Percentiles rank a stretch among this genome's conserved stretches.
Evolutionary conservation across 1,140 invertebrate species (phyloP).

Genomic region (Pissodes strobi): DNA sequence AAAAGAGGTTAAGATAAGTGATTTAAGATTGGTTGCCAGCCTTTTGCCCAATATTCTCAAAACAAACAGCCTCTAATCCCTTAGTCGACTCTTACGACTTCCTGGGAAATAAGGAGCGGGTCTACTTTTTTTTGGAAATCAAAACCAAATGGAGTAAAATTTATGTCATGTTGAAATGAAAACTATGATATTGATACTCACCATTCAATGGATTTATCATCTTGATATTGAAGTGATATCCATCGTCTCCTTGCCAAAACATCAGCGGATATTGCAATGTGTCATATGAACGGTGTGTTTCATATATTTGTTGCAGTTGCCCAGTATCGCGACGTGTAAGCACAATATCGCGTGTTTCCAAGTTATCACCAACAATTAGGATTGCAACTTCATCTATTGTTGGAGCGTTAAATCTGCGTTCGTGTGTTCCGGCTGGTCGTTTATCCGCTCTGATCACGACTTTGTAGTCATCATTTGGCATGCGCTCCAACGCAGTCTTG

Average conservation of each 20-base stretch:
- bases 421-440: constrained; percentile 55
- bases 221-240: neutral
- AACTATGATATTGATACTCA: neutral
- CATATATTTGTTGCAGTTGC: constrained; percentile 31
- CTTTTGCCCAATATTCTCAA: neutral
- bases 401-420: constrained; percentile 52
- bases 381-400: constrained; percentile 49
- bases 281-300: constrained; percentile 34
- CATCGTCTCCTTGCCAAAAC: neutral
- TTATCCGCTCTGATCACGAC: constrained; percentile 52
- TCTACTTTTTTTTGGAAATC: neutral
- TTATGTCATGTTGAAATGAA: neutral
- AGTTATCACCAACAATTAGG: constrained; percentile 52
- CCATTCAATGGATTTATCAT: constrained; percentile 2
- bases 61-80: neutral
- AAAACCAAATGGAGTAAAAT: neutral
- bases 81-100: no score
- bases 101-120: neutral
- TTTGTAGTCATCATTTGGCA: constrained; percentile 54
- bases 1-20: no score
- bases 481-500: constrained; percentile 51
- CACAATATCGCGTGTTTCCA: constrained; percentile 55
- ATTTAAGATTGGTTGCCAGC: neutral
- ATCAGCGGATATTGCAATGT: neutral
- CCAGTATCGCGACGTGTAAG: constrained; percentile 51